Conservation (phyloP, 2,113 vertebrate species). For the Phaethon lepturus region DNA sequence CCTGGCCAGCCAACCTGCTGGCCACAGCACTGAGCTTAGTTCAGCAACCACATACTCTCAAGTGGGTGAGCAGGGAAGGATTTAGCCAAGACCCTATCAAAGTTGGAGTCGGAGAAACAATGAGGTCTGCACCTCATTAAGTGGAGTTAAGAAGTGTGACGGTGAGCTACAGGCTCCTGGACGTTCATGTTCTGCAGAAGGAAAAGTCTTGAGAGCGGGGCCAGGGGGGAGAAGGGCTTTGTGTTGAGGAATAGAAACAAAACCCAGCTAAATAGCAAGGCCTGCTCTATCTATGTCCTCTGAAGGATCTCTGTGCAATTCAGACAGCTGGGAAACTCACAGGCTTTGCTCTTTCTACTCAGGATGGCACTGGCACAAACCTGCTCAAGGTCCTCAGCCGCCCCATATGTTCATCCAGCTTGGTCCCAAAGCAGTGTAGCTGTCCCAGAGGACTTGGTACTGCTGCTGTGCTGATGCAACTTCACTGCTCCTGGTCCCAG, state of each 20-base stretch:
- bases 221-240: neutral
- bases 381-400: neutral
- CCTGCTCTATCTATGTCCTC: rapidly evolving
- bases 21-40: neutral
- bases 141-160: neutral
- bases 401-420: rapidly evolving
- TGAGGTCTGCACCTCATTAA: neutral
- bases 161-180: neutral
- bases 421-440: neutral
- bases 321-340: neutral
- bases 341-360: neutral
- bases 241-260: neutral
- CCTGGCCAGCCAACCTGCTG: neutral
- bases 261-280: neutral
- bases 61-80: neutral
- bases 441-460: neutral
- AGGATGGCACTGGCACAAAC: neutral
- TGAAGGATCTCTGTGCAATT: neutral
- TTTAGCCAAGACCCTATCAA: neutral
- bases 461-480: neutral
- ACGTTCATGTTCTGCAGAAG: neutral
- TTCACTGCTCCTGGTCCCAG: neutral
- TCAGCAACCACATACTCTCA: neutral
- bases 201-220: neutral
- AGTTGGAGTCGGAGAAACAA: neutral